Base-by-base conservation (phyloP, 1,140 invertebrate genomes). In the Drosophila ananassae region DNA sequence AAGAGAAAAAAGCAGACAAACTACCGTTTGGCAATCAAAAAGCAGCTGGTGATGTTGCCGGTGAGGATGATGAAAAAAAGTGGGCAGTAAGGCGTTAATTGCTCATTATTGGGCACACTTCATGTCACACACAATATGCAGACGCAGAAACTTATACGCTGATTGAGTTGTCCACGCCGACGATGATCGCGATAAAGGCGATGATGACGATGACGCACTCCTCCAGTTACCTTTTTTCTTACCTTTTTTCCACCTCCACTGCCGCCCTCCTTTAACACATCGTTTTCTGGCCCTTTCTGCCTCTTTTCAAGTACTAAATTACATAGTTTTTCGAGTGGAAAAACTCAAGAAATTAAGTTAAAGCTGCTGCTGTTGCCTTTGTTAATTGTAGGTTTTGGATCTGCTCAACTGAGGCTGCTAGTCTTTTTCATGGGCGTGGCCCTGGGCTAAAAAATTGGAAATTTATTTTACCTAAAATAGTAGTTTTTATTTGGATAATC, bases 21-120 rank as follows among this genome's bases (percentile, higher is more conserved):
- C 72, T 74, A 74, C 72, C 73, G 72, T 76, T 76, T 74, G 62
- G 69, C 71, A 73, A 73, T 59, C 67, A 60, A 60, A 69, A 32
- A 68, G 66, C 63, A 63, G 53, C 48, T 32, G 57, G 55, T 41
- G 44, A 46, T 37, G 44, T 22, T 21, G 44, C 7, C 32, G 13
- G 22, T 17, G 50, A 22, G 41, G 51, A 69, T 69, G 67, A 57
- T 68, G 30, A 37, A 71, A 66, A 75, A 76, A 79, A 68, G 82
- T 82, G 66, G 83, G 83, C 64, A 89, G 83, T 83, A 87, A 87
- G 76, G 84, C 79, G 83, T 89, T 91, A 91, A 91, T 91, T 91
- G 84, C 81, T 91, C 84, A 91, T 87, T 89, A 89, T 83, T 82
- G 89, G 81, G 84, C 89, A 89, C 89, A 91, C 89, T 91, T 91